These are phyloP conservation scores for Leucophenga varia DNA, from an alignment of 1,140 invertebrate genomes.

Conservation along the genomic window DNA sequence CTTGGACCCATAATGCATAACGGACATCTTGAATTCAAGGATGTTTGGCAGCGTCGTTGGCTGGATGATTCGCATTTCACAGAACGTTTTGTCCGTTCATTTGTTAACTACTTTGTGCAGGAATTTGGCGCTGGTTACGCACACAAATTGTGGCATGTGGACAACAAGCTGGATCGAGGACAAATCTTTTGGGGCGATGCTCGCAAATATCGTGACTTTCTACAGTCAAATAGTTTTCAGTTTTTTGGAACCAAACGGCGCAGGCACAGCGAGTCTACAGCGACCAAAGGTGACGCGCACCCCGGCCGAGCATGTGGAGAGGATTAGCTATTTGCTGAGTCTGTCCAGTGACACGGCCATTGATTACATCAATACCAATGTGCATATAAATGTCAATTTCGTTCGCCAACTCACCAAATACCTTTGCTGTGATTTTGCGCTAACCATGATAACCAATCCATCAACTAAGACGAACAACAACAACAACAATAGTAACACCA, in stretches of 20 bases:
- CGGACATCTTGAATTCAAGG: constrained; percentile 26
- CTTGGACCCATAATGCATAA: constrained; percentile 41
- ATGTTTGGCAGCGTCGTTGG: constrained; percentile 43
- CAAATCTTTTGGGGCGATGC: constrained; percentile 9
- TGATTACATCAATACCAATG: constrained; percentile 52
- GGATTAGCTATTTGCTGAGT: constrained; percentile 33
- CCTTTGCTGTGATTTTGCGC: constrained; percentile 50
- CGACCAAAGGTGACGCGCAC: constrained; percentile 19
- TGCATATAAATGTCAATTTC: constrained; percentile 37
- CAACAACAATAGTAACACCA: constrained; percentile 3
- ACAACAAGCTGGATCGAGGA: constrained; percentile 7
- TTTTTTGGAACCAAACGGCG: too few relatives aligned
- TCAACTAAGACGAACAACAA: neutral
- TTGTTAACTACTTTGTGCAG: constrained; percentile 11
- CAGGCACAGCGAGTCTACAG: too few relatives aligned
- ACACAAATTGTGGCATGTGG: constrained; percentile 15
- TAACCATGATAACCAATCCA: constrained; percentile 34
- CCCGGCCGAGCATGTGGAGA: constrained; percentile 33
- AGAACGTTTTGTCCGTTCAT: constrained; percentile 38
- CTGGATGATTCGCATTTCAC: constrained; percentile 19
- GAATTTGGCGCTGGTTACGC: constrained; percentile 17
- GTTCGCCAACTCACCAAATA: constrained; percentile 42
- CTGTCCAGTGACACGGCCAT: constrained; percentile 39
- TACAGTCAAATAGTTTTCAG: constrained; percentile 5
- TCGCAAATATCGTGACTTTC: constrained; percentile 5